Evolutionary conservation across 2,888 invertebrate genomes (phyloP), one percentile per base, ranked within the genome.

Genomic region (Nomada fucata): DNA sequence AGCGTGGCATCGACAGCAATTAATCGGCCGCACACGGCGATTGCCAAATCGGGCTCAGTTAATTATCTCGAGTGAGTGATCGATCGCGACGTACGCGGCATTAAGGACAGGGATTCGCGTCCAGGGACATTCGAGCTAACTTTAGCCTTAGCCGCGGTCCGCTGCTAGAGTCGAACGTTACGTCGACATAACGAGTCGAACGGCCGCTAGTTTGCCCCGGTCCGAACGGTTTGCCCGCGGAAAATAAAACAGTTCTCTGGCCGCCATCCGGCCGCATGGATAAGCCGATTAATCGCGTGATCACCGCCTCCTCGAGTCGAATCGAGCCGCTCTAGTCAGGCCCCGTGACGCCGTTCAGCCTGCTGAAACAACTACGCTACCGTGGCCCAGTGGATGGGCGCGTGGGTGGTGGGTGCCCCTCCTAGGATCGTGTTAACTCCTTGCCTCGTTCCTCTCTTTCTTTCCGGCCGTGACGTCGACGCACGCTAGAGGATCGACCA

Each of bases 121-220:
- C 91, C 93, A 93, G 93, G 93, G 93, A 91, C 92, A 91, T 91
- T 86, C 85, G 85, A 84, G 90, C 93, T 93, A 93, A 93, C 91
- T 93, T 93, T 93, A 93, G 93, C 91, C 89, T 91, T 90, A 91
- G 91, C 91, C 88, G 79, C 76, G 76, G 89, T 64, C 68, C 64
- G 61, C 53, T 60, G 55, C 36, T 73, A 60, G 67, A 80, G 84
- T 79, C 89, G 89, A 88, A 88, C 71, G 80, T 79, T 84, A 86
- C 87, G 83, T 82, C 87, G 87, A 87, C 86, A 88, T 89, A 88
- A 88, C 90, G 88, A 84, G 87, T 84, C 82, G 88, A 79, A 78
- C 75, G 63, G 82, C 88, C 80, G 82, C 76, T 72, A 76, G 85
- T 75, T 79, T 79, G 76, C 74, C 81, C 72, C 68, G 69, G 82